Evolutionary conservation across 1,140 invertebrate species (phyloP).

Genomic region (Atta cephalotes): DNA sequence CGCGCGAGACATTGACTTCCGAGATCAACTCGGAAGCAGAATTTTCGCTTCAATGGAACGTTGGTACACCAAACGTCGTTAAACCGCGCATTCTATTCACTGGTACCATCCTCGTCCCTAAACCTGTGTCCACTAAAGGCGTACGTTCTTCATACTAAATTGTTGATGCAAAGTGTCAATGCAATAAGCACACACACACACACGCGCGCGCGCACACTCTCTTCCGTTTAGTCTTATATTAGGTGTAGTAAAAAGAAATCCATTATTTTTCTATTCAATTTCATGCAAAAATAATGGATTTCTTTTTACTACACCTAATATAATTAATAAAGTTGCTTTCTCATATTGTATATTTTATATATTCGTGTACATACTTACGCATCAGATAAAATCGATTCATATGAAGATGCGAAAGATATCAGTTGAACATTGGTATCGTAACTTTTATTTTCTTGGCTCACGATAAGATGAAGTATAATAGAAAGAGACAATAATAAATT

Average conservation of each 20-base stretch:
- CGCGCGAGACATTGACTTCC: conserved; percentile 48
- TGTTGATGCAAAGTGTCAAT: conserved; percentile 19
- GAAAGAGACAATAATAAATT: conserved; percentile 34
- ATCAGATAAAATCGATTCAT: not conserved
- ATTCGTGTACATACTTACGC: not conserved
- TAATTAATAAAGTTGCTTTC: conserved; percentile 22
- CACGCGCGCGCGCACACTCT: too few species aligned
- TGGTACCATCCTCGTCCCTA: conserved; percentile 17
- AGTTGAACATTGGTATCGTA: conserved; percentile 35
- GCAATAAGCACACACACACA: too few species aligned
- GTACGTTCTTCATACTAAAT: not conserved
- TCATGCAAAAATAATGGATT: too few species aligned
- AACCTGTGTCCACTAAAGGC: conserved; percentile 36
- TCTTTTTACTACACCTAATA: too few species aligned
- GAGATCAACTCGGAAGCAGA: conserved; percentile 36
- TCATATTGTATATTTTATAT: not conserved
- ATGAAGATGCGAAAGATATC: not conserved
- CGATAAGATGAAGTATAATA: conserved; percentile 42
- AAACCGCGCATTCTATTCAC: conserved; percentile 51
- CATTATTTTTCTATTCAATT: too few species aligned
- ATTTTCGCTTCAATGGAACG: conserved; percentile 61
- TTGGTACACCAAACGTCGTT: conserved; percentile 48
- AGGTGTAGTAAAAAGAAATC: too few species aligned
- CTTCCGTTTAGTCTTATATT: not conserved
- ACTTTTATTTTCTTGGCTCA: conserved; percentile 31